A percentile compares a stretch with the other conserved stretches of the same genome.
Conservation (phyloP, 2,888 invertebrate species). For the Ptychoptera albimana region DNA sequence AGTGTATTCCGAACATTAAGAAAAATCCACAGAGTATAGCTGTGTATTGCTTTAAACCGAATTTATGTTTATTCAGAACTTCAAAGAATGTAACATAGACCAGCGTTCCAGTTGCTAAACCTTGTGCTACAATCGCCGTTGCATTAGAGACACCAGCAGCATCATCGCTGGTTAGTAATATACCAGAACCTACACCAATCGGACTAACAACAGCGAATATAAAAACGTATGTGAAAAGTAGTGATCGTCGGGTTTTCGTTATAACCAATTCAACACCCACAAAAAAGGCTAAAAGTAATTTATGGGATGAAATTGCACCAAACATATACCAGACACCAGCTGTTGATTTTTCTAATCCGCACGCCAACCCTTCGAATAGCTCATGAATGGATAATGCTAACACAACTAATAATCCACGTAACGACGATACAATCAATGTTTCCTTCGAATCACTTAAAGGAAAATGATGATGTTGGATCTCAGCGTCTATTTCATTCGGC, state of each 20-base stretch:
- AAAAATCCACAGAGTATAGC: constrained; percentile 52
- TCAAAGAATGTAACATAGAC: constrained; percentile 96
- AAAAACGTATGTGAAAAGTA: constrained; percentile 50
- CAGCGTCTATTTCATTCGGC: too few relatives aligned
- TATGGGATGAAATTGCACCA: constrained; percentile 70
- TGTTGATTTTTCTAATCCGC: constrained; percentile 53
- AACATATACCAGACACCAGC: constrained; percentile 61
- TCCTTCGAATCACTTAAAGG: constrained; percentile 13
- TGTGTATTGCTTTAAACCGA: constrained; percentile 48
- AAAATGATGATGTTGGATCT: constrained; percentile 14
- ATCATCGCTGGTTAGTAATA: constrained; percentile 42
- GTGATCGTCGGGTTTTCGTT: constrained; percentile 43
- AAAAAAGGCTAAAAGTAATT: constrained; percentile 75
- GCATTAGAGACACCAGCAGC: constrained; percentile 41
- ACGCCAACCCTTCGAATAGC: constrained; percentile 70
- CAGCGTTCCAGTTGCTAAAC: constrained; percentile 81
- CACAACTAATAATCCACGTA: constrained; percentile 63
- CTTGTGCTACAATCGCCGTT: constrained; percentile 52
- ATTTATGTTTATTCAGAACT: constrained; percentile 44
- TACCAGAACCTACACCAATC: constrained; percentile 59
- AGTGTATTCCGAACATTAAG: constrained; percentile 53
- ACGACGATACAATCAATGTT: constrained; percentile 23
- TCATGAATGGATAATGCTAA: constrained; percentile 74
- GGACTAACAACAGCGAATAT: constrained; percentile 69
- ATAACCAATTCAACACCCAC: constrained; percentile 71